These are phyloP conservation scores for Helostoma temminkii DNA, from an alignment of 2,797 vertebrate species.

Conservation along the genomic window DNA sequence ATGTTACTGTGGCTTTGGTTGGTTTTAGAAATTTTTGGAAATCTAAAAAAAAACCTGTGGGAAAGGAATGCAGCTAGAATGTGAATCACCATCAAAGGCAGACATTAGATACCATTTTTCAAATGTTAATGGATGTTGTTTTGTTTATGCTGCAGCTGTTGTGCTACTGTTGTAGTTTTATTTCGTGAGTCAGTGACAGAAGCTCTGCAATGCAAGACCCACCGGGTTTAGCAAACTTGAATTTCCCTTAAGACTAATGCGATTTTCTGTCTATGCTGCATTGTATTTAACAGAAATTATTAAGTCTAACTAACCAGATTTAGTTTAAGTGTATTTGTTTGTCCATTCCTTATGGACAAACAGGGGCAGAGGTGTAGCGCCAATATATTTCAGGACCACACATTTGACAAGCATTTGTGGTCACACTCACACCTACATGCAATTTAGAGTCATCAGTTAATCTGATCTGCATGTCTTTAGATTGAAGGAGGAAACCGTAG, in stretches of 20 bases:
- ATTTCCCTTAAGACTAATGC: too few relatives aligned
- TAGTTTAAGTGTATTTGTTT: too few relatives aligned
- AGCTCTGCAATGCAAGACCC: neutral
- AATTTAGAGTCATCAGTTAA: neutral
- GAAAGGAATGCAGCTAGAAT: slow-evolving; percentile 72
- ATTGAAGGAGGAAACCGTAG: neutral
- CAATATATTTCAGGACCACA: neutral
- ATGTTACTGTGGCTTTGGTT: slow-evolving; percentile 71
- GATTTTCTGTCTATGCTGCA: too few relatives aligned
- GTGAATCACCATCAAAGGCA: slow-evolving; percentile 49
- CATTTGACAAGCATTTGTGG: too few relatives aligned
- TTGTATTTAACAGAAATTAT: too few relatives aligned
- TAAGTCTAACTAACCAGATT: too few relatives aligned
- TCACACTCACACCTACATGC: neutral
- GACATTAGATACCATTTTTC: slow-evolving; percentile 39
- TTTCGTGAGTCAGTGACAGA: slow-evolving; percentile 5
- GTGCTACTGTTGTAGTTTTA: slow-evolving; percentile 4
- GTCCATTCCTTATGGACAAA: too few relatives aligned
- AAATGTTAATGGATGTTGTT: slow-evolving; percentile 39
- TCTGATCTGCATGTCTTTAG: neutral
- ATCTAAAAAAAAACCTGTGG: slow-evolving; percentile 66
- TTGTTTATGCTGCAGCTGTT: slow-evolving; percentile 30
- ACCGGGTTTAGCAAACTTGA: neutral
- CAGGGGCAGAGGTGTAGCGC: too few relatives aligned
- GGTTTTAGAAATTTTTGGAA: slow-evolving; percentile 60